Percentiles rank a stretch among this genome's conserved stretches.
Evolutionary conservation across 2,888 invertebrate species (phyloP).

Genomic region (Ceratothoa steindachneri): DNA sequence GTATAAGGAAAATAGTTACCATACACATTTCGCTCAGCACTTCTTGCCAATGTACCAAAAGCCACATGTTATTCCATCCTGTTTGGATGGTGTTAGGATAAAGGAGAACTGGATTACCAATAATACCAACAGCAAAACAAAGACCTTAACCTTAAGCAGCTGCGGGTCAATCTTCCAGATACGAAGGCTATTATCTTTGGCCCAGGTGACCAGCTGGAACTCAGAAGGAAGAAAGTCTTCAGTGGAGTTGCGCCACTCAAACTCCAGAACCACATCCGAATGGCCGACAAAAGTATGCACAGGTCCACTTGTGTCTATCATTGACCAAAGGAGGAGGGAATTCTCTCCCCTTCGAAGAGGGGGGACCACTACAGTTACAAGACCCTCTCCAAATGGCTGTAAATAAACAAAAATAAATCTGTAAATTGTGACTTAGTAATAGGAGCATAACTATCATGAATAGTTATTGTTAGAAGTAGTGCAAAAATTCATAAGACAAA

Average conservation of each 20-base stretch:
- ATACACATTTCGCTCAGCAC: no score
- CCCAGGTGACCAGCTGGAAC: constrained; percentile 89
- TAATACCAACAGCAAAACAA: neutral
- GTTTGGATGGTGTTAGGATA: no score
- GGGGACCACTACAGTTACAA: constrained; percentile 87
- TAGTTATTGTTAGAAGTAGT: neutral
- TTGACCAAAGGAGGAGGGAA: constrained; percentile 73
- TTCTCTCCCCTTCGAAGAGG: constrained; percentile 84
- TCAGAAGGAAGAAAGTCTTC: constrained; percentile 55
- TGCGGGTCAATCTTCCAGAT: constrained; percentile 85
- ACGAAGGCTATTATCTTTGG: constrained; percentile 83
- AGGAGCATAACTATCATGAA: constrained; percentile 1
- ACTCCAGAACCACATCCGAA: constrained; percentile 87
- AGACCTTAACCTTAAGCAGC: constrained; percentile 69
- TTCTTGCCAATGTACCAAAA: no score
- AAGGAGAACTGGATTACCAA: neutral
- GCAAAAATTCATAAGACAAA: neutral
- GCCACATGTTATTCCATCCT: no score
- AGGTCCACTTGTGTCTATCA: constrained; percentile 58
- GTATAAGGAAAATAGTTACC: no score
- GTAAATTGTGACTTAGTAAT: neutral
- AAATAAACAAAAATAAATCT: constrained; percentile 47
- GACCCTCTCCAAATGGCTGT: constrained; percentile 84
- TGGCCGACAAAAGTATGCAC: constrained; percentile 91
- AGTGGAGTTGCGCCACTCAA: constrained; percentile 66